These are phyloP conservation scores for Homarus gammarus DNA, from an alignment of 2,888 invertebrate genomes.

Conservation along the genomic window DNA sequence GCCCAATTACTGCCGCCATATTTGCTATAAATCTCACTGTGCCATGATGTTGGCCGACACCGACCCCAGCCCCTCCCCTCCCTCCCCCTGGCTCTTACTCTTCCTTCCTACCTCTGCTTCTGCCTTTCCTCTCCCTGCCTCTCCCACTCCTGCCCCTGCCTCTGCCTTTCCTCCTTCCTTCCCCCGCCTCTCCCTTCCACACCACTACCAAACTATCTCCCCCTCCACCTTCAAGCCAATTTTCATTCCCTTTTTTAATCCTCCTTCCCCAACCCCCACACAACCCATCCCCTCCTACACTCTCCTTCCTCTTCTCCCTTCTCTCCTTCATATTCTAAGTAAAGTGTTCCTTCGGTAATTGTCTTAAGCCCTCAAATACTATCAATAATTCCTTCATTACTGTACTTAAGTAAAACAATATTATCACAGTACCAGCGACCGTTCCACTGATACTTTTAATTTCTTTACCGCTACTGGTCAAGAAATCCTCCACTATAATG, in stretches of 20 bases:
- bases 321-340: too few relatives aligned
- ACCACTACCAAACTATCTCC: too few relatives aligned
- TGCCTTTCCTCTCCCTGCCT: not conserved
- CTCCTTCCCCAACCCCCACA: not conserved
- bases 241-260: not conserved
- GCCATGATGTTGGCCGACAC: not conserved
- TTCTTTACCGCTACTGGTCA: too few relatives aligned
- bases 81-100: not conserved
- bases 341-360: too few relatives aligned
- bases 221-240: not conserved
- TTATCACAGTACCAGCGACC: too few relatives aligned
- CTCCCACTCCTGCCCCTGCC: not conserved
- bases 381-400: too few relatives aligned
- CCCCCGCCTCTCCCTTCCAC: not conserved
- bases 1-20: not conserved
- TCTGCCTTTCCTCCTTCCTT: not conserved
- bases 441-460: too few relatives aligned
- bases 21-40: not conserved
- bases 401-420: too few relatives aligned
- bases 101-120: not conserved
- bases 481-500: too few relatives aligned
- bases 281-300: not conserved
- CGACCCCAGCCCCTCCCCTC: not conserved
- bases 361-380: too few relatives aligned
- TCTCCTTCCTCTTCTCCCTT: not conserved